Percentiles rank a stretch among this genome's conserved stretches.
These are phyloP conservation scores for Brienomyrus longianalis DNA, from an alignment of 2,113 vertebrate species.

Conservation along the genomic window DNA sequence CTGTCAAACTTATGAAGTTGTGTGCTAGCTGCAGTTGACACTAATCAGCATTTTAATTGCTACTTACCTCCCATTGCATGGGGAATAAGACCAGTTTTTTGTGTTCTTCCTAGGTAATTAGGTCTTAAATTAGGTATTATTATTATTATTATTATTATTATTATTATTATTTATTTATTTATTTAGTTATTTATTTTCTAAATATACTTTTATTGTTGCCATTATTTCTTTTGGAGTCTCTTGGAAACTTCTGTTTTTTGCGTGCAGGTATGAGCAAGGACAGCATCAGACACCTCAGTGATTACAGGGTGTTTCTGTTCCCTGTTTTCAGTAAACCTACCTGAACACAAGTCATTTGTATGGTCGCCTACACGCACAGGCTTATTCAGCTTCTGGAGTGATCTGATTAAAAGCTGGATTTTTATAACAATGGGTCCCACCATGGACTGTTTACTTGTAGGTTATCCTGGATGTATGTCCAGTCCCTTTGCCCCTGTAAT, in stretches of 20 bases:
- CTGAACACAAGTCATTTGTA: background rate
- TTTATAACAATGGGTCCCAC: background rate
- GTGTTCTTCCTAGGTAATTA: conserved; percentile 11
- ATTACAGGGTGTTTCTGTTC: background rate
- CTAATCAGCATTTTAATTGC: conserved; percentile 67
- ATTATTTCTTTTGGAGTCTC: background rate
- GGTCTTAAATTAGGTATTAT: conserved; percentile 3
- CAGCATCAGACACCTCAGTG: background rate
- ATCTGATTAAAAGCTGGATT: background rate
- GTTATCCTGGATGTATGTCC: background rate
- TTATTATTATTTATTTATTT: background rate
- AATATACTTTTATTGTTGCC: background rate
- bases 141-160: background rate
- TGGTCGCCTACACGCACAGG: background rate
- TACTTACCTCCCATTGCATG: conserved; percentile 52
- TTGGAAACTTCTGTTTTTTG: background rate
- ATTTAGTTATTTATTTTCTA: background rate
- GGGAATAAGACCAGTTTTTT: conserved; percentile 56
- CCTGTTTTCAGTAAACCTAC: background rate
- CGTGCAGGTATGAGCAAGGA: background rate
- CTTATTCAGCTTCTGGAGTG: background rate
- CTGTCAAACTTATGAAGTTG: conserved; percentile 52
- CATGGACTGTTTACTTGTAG: background rate
- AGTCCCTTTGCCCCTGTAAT: background rate
- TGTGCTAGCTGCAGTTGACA: conserved; percentile 49